A percentile compares a stretch with the other conserved stretches of the same genome.
These are phyloP conservation scores for Stramonita haemastoma DNA, from an alignment of 2,888 invertebrate species.

Conservation along the genomic window DNA sequence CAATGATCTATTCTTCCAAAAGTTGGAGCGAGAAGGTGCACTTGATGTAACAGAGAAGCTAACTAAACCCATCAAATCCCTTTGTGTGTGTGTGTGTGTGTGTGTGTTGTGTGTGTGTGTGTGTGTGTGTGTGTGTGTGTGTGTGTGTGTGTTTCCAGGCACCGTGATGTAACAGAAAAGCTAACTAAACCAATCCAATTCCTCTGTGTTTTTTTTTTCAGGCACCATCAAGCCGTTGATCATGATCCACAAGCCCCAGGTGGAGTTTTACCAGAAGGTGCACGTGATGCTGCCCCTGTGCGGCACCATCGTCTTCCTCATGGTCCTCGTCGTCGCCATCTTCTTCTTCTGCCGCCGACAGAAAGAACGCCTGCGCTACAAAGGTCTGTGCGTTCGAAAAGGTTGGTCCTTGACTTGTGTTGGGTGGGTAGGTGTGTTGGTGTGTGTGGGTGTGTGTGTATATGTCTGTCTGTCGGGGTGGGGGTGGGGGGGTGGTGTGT, in stretches of 20 bases:
- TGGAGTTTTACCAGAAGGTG: slow-evolving; percentile 77
- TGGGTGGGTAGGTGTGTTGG: neutral
- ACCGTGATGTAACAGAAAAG: no score
- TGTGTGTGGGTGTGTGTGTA: neutral
- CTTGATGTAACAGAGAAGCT: no score
- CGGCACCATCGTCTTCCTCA: slow-evolving; percentile 92
- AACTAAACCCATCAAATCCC: no score
- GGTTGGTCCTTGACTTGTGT: no score
- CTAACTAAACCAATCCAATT: no score
- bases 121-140: neutral
- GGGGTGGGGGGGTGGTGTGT: neutral
- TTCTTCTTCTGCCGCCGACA: slow-evolving; percentile 74
- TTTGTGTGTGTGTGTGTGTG: neutral
- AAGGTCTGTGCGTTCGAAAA: slow-evolving; percentile 59
- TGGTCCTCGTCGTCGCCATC: slow-evolving; percentile 91
- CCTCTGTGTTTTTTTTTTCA: slow-evolving; percentile 44
- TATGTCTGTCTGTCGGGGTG: neutral
- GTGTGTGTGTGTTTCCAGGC: slow-evolving; percentile 8
- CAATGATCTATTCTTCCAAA: no score
- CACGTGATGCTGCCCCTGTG: slow-evolving; percentile 93
- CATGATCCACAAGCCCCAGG: slow-evolving; percentile 64
- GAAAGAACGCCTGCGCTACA: slow-evolving; percentile 66
- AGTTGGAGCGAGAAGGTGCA: no score
- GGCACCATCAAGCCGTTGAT: slow-evolving; percentile 70
- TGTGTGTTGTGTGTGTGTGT: neutral